Base-by-base conservation (phyloP, 2,888 invertebrate species). In the Eugnorisma glareosa region DNA sequence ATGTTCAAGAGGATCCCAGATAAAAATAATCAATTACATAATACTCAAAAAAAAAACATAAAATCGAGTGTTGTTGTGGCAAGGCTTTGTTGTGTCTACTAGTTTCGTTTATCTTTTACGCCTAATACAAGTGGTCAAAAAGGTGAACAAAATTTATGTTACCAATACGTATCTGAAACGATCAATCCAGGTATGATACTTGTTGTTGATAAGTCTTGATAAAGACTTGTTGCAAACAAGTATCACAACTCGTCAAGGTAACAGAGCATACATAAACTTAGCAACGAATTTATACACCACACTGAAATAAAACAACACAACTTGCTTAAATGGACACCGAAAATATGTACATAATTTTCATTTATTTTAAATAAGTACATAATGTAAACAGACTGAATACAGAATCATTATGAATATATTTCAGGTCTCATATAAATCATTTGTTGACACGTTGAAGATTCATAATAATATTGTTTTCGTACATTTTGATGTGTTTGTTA, bases 341-440 rank as follows among this genome's bases (percentile, higher is more conserved):
- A 48, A 51, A 28, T 37, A 45, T 51, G 13, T 69, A 71, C 35
- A 61, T 48, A 5, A 61, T 54, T 83, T 28, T 28, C 18, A 40
- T 79, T 66, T 73, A 43, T 63, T 77, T 77, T 75, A 82, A 64
- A 64, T 78, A 73, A 24, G 64, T 40, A 77, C 66, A 45, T 11
- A 45, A 70, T 64, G 40, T 40, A 45, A 63, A 45, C 51, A 57
- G 68, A 59, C 71, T 68, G 63, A 67, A 80, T 73, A 82, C 57
- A 57, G 31, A 86, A 43, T 13, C 35, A 43, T 63, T 1, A 37
- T 69, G 57, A 66, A 40, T 73, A 31, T 7, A 31, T 51, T 67
- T 67, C 35, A 75, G 13, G 37, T 24, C 24, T 45, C 57, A 77
- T 83, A 75, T 83, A 75, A 75, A 84, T 86, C 77, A 77, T 77